Evolutionary conservation across 2,888 invertebrate species (phyloP), one percentile per base, ranked within the genome.

Genomic region (Eurois occulta): DNA sequence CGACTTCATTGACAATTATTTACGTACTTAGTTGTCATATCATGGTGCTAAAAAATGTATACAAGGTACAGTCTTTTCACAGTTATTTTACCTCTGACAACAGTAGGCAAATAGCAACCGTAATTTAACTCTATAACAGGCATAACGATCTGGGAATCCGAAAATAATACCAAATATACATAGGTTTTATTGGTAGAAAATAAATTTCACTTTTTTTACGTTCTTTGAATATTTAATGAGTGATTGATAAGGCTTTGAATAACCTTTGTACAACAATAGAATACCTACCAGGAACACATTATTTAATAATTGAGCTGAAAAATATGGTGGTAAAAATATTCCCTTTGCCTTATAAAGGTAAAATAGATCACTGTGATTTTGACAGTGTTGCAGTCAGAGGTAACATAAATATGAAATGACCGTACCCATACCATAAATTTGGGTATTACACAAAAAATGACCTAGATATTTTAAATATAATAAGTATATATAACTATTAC

Each of bases 11-110:
- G 65, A 4, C 18, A 71, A 32, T 32, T 11, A 72, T 67, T 67
- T 68, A 2, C 24, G 24, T 64, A 3, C n/a, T 16, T 62, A 72
- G 2, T 67, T 16, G 1, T 21, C 28, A 38, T 1, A 41, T 38
- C 18, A 35, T 68, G 18, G 21, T 68, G 73, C 16, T 41, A 77
- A 75, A 72, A 21, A 65, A 75, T 60, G 60, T 75, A 60, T 82
- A 72, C 21, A 35, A 35, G 32, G 10, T 62, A 35, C 4, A 62
- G 35, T 62, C 60, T 21, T 10, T 60, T 62, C 10, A 60, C 32
- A 62, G 21, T 21, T 62, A 21, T 21, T 62, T 0, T 62, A 35
- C 62, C 32, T 62, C 21, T 62, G 62, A 21, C 5, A 62, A 11
- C 35, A 62, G 35, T 35, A 21, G 18, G 5, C 5, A 7, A 58